Percentiles rank a stretch among this genome's conserved stretches.
phyloP scores from a whole-genome alignment of 2,888 invertebrate species.

The Brenthis hecate region DNA sequence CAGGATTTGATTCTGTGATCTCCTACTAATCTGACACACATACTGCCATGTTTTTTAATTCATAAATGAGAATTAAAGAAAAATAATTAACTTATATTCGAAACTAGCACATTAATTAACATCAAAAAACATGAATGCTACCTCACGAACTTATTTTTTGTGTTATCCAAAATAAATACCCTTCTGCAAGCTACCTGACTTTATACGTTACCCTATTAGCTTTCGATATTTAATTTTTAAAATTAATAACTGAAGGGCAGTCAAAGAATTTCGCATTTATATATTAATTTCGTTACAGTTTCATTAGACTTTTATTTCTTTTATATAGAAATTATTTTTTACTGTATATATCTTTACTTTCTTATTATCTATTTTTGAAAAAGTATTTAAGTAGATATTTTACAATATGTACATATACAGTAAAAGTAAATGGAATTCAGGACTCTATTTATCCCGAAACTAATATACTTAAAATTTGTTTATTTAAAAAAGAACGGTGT shows the following conservation, averaged over 20 bases:
- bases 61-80: conserved; percentile 4
- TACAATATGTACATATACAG: too few species aligned
- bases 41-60: background rate
- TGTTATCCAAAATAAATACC: conserved; percentile 39
- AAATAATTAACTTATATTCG: background rate
- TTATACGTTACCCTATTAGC: conserved; percentile 37
- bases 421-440: too few species aligned
- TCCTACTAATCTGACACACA: too few species aligned
- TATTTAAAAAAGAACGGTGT: background rate
- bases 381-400: too few species aligned
- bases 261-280: conserved; percentile 20
- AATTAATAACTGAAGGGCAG: conserved; percentile 13
- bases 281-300: background rate
- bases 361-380: too few species aligned
- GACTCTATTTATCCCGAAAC: background rate
- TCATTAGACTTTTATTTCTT: background rate
- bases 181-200: conserved; percentile 41
- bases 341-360: too few species aligned
- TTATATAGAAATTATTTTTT: too few species aligned
- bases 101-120: conserved; percentile 12
- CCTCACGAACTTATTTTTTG: conserved; percentile 26
- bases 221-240: conserved; percentile 9
- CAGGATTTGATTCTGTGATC: too few species aligned
- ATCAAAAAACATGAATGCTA: conserved; percentile 26
- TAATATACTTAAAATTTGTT: conserved; percentile 11